Evolutionary conservation across 1,140 invertebrate genomes (phyloP).

Genomic region (Phymorhynchus buccinoides): DNA sequence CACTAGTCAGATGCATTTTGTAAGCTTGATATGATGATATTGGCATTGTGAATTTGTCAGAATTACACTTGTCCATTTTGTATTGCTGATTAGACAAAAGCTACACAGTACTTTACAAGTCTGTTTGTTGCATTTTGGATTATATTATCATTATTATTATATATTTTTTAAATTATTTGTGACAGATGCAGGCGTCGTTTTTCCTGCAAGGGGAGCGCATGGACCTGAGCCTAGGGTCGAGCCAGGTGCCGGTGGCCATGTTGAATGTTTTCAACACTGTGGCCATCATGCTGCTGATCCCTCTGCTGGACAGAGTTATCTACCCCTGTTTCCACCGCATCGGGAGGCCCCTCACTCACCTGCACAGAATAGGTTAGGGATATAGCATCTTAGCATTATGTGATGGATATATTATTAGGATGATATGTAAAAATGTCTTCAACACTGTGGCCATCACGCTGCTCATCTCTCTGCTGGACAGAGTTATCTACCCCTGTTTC

Average conservation of each 20-base stretch:
- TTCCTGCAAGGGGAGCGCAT: constrained; percentile 68
- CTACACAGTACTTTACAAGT: no score
- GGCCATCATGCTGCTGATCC: constrained; percentile 73
- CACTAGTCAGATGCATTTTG: no score
- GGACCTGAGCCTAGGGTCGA: constrained; percentile 55
- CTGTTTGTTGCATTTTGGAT: no score
- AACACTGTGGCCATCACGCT: constrained; percentile 73
- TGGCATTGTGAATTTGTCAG: no score
- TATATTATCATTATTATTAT: no score
- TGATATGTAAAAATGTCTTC: no score
- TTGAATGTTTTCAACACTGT: constrained; percentile 73
- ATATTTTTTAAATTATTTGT: no score
- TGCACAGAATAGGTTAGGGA: constrained; percentile 70
- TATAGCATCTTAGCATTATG: no score
- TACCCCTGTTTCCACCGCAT: constrained; percentile 69
- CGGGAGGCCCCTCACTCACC: constrained; percentile 53
- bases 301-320: constrained; percentile 72
- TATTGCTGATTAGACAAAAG: no score
- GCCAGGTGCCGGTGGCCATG: constrained; percentile 73
- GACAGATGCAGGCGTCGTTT: constrained; percentile 76
- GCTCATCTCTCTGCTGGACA: constrained; percentile 74
- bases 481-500: constrained; percentile 71
- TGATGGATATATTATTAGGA: no score
- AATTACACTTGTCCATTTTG: no score
- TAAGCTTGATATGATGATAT: no score